A percentile compares a stretch with the other conserved stretches of the same genome.
Evolutionary conservation across 2,888 invertebrate species (phyloP).

Genomic region (Mesochorus sp.): DNA sequence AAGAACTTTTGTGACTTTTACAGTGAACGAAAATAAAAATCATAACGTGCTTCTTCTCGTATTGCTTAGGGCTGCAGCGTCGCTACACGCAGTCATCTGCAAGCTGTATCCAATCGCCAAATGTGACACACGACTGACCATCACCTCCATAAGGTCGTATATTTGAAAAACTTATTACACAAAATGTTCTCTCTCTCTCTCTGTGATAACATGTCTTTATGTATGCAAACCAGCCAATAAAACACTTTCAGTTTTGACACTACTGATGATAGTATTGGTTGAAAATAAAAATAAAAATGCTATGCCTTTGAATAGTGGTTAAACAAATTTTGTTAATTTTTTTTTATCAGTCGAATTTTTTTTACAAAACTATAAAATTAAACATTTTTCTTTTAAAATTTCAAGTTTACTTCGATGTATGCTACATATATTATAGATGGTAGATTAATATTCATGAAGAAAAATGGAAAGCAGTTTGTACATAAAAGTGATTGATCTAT

Average conservation of each 20-base stretch:
- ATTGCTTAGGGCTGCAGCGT: neutral
- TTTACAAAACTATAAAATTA: no score
- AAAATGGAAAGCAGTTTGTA: conserved; percentile 1
- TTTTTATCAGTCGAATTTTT: no score
- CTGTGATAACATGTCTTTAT: neutral
- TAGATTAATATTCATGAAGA: neutral
- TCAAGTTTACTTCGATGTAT: no score
- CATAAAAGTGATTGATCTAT: conserved; percentile 51
- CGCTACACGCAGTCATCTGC: conserved; percentile 23
- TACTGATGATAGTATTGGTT: no score
- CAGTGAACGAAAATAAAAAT: conserved; percentile 23
- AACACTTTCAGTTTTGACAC: conserved; percentile 17
- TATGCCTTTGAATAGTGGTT: neutral
- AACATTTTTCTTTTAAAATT: no score
- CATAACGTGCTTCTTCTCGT: neutral
- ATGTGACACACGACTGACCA: conserved; percentile 59
- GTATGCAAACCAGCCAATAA: conserved; percentile 9
- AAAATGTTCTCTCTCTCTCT: conserved; percentile 22
- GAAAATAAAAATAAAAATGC: no score
- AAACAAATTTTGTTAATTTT: no score
- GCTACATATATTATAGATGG: no score
- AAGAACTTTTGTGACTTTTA: conserved; percentile 15
- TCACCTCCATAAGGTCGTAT: conserved; percentile 28
- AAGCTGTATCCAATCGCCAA: conserved; percentile 65
- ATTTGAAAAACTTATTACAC: conserved; percentile 58